phyloP scores from a whole-genome alignment of 2,888 invertebrate genomes.

The Phania funesta region DNA sequence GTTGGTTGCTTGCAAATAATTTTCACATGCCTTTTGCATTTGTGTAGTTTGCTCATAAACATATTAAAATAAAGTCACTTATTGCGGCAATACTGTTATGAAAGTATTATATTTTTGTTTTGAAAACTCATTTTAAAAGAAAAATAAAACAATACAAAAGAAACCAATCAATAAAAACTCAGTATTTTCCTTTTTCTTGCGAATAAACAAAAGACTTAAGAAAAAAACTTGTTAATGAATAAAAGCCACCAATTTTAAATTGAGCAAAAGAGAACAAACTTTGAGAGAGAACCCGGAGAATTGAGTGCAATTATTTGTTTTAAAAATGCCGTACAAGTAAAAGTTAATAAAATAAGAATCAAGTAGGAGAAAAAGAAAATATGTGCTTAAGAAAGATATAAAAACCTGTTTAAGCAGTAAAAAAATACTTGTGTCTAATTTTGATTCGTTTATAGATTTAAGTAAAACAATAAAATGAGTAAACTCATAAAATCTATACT shows the following conservation, averaged over 20 bases:
- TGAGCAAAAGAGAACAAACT: background rate
- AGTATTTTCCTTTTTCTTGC: background rate
- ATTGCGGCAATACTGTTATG: conserved; percentile 44
- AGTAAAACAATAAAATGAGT: too few relatives aligned
- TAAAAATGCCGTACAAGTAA: background rate
- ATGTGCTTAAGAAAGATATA: too few relatives aligned
- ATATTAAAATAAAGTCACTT: conserved; percentile 2
- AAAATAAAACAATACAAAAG: conserved; percentile 7
- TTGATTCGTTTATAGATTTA: too few relatives aligned
- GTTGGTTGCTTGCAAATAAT: conserved; percentile 17
- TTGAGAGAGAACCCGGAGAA: background rate
- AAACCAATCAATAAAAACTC: background rate
- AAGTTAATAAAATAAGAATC: background rate
- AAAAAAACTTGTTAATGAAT: conserved; percentile 11
- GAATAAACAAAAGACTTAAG: conserved; percentile 44
- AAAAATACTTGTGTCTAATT: too few relatives aligned
- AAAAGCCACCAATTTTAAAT: background rate
- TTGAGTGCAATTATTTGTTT: background rate
- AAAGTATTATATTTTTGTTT: background rate
- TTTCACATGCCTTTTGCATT: background rate
- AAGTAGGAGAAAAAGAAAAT: too few relatives aligned
- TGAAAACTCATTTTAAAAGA: background rate
- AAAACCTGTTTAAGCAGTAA: too few relatives aligned
- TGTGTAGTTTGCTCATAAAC: conserved; percentile 1
- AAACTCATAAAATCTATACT: too few relatives aligned